A percentile compares a stretch with the other conserved stretches of the same genome.
Conservation (phyloP, 2,797 vertebrate genomes). For the Uromys caudimaculatus region DNA sequence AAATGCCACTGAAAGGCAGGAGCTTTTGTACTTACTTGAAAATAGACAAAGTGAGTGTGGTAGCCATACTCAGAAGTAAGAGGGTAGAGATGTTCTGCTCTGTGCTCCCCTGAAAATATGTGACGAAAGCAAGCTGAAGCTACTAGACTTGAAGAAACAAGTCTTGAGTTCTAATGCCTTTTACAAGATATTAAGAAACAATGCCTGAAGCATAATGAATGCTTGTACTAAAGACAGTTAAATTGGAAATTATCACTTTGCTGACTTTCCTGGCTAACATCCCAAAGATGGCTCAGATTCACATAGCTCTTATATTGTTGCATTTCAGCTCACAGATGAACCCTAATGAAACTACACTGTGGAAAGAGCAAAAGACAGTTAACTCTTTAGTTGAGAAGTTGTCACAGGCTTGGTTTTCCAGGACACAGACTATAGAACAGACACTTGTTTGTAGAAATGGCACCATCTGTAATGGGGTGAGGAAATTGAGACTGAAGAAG, state of each 20-base stretch:
- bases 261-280: neutral
- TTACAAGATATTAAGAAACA: neutral
- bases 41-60: neutral
- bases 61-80: neutral
- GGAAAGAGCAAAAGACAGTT: neutral
- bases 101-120: neutral
- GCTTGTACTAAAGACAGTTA: neutral
- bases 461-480: neutral
- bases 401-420: neutral
- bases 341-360: neutral
- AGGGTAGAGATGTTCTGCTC: neutral
- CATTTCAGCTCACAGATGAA: neutral
- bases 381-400: neutral
- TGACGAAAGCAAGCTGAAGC: neutral
- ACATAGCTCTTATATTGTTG: neutral
- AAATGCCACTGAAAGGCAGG: neutral
- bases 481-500: neutral
- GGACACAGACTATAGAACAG: neutral
- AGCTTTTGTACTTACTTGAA: neutral
- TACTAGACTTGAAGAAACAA: neutral
- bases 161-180: neutral
- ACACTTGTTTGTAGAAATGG: neutral
- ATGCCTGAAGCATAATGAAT: neutral
- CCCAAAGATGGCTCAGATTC: neutral
- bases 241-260: constrained; percentile 20